Conservation (phyloP, 2,888 invertebrate species). For the Tuberolachnus salignus region DNA sequence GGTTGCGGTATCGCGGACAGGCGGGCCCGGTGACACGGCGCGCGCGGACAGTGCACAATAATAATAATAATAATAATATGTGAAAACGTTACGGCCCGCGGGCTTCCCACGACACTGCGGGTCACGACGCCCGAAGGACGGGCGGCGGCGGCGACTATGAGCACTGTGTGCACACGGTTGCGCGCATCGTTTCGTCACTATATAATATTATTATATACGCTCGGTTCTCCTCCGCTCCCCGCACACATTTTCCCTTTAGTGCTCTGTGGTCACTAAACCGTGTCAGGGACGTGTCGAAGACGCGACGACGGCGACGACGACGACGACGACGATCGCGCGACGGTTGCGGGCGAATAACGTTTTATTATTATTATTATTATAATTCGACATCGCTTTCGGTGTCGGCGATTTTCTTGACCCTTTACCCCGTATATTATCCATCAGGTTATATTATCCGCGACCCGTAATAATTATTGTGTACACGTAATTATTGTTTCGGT, state of each 20-base stretch:
- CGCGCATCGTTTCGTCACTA: constrained; percentile 55
- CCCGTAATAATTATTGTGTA: neutral
- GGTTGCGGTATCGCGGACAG: neutral
- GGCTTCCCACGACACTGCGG: constrained; percentile 56
- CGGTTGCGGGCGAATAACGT: neutral
- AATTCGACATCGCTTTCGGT: no score
- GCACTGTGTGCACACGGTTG: constrained; percentile 31
- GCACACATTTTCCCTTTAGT: constrained; percentile 41
- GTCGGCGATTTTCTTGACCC: neutral
- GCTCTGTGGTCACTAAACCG: constrained; percentile 42
- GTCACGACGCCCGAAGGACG: constrained; percentile 56
- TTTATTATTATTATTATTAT: constrained; percentile 7
- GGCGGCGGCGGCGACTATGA: neutral
- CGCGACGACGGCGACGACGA: constrained; percentile 1
- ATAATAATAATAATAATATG: constrained; percentile 33
- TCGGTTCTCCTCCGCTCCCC: neutral
- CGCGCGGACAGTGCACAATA: neutral
- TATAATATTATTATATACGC: no score
- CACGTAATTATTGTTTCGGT: neutral
- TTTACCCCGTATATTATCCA: no score
- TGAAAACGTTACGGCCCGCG: constrained; percentile 55
- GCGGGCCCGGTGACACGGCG: neutral
- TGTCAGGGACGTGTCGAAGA: constrained; percentile 36
- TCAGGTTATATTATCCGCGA: no score
- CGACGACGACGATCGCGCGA: no score